phyloP scores from a whole-genome alignment of 2,888 invertebrate genomes.

The Macrostomum cliftonense region DNA sequence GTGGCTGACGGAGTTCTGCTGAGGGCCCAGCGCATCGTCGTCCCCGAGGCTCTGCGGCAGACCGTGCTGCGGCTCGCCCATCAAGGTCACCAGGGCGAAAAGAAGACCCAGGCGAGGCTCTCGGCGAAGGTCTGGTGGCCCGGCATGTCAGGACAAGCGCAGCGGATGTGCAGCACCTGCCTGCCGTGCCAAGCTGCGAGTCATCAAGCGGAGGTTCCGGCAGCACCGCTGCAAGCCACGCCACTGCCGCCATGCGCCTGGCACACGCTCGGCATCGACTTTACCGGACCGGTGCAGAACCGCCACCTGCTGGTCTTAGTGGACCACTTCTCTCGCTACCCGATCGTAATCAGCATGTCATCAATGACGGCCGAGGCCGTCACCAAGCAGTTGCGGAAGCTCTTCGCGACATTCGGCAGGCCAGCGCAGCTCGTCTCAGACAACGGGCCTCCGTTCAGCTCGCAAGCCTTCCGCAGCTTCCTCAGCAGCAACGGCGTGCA shows the following conservation, averaged over 20 bases:
- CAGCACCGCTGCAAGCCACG: conserved; percentile 9
- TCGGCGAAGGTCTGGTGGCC: conserved; percentile 10
- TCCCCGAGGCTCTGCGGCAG: conserved; percentile 4
- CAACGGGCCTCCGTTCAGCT: conserved; percentile 13
- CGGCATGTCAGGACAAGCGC: conserved; percentile 8
- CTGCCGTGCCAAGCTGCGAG: conserved; percentile 10
- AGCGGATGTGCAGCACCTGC: conserved; percentile 8
- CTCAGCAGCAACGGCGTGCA: conserved; percentile 10
- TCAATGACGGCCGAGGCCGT: conserved; percentile 8
- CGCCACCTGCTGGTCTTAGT: conserved; percentile 10
- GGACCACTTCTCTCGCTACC: conserved; percentile 7
- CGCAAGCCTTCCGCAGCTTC: conserved; percentile 10
- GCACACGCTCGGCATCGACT: conserved; percentile 5
- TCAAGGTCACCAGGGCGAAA: conserved; percentile 11
- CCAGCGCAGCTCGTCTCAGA: conserved; percentile 8
- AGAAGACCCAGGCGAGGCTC: conserved; percentile 1
- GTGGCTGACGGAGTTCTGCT: too few species aligned
- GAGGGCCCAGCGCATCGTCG: background rate
- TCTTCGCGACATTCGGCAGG: conserved; percentile 12
- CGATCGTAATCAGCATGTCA: conserved; percentile 9
- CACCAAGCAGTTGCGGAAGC: conserved; percentile 3
- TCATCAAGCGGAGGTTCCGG: background rate
- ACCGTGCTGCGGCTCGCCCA: background rate
- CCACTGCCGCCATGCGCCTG: conserved; percentile 9
- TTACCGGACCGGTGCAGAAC: conserved; percentile 7